These are phyloP conservation scores for Rhabditophanes sp. DNA, from an alignment of 2,888 invertebrate species.

Conservation along the genomic window DNA sequence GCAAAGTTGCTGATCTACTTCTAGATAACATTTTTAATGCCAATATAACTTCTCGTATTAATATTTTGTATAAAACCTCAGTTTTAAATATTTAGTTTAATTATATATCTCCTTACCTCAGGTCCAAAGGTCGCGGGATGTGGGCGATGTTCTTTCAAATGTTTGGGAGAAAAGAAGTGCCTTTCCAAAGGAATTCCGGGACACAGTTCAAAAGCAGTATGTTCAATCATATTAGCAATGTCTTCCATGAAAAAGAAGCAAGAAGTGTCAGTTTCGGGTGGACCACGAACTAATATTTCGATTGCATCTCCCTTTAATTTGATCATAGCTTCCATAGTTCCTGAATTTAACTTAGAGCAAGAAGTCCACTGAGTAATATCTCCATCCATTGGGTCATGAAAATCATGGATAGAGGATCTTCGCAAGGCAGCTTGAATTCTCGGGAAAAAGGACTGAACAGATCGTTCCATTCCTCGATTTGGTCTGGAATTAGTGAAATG, in stretches of 20 bases:
- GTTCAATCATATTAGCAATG: constrained; percentile 46
- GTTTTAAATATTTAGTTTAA: too few species aligned
- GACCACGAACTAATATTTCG: constrained; percentile 43
- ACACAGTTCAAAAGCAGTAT: constrained; percentile 54
- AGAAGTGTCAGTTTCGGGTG: constrained; percentile 33
- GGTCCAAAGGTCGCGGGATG: constrained; percentile 29
- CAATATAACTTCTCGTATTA: too few species aligned
- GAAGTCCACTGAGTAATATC: constrained; percentile 57
- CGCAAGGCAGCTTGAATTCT: constrained; percentile 54
- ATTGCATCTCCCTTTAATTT: constrained; percentile 41
- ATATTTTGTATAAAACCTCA: too few species aligned
- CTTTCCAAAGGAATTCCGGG: constrained; percentile 57
- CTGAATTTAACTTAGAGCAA: constrained; percentile 55
- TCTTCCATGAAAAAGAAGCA: constrained; percentile 58
- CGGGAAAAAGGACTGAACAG: constrained; percentile 57
- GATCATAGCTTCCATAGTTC: constrained; percentile 57
- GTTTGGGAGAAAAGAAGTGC: constrained; percentile 54
- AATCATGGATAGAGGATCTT: constrained; percentile 26
- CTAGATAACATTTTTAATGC: too few species aligned
- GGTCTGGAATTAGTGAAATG: too few species aligned
- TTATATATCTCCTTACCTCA: too few species aligned
- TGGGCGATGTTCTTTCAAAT: constrained; percentile 24
- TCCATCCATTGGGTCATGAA: constrained; percentile 51
- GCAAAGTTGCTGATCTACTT: too few species aligned
- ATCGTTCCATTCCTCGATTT: constrained; percentile 50